Evolutionary conservation across 2,888 invertebrate genomes (phyloP).

Genomic region (Caenorhabditis drosophilae): DNA sequence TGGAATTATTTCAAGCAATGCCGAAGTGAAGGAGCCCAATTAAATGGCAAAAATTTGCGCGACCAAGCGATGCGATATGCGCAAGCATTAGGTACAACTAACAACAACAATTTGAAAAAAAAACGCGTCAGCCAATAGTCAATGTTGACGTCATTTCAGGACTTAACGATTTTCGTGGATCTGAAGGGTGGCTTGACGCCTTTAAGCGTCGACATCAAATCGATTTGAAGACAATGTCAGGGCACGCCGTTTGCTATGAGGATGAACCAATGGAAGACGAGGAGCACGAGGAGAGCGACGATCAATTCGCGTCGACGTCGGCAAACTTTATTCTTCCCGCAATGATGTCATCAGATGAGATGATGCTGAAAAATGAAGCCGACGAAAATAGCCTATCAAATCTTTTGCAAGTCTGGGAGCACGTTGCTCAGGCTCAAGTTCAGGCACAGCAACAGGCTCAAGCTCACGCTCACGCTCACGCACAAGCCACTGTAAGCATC

Average conservation of each 20-base stretch:
- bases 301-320: conserved; percentile 1
- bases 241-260: conserved; percentile 45
- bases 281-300: conserved; percentile 9
- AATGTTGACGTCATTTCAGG: conserved; percentile 8
- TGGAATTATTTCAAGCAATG: conserved; percentile 54
- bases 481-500: too few species aligned
- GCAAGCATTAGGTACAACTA: conserved; percentile 37
- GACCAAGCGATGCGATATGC: conserved; percentile 51
- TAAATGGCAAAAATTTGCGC: conserved; percentile 48
- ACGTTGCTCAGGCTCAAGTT: too few species aligned
- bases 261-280: conserved; percentile 30
- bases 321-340: too few species aligned
- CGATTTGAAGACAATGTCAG: conserved; percentile 50
- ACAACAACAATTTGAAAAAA: neutral
- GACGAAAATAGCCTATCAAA: too few species aligned
- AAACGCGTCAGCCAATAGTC: neutral
- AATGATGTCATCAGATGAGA: too few species aligned
- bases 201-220: conserved; percentile 56
- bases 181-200: conserved; percentile 57
- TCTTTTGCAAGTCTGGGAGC: too few species aligned
- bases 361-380: too few species aligned
- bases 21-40: conserved; percentile 18
- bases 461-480: too few species aligned
- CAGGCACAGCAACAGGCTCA: too few species aligned
- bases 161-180: conserved; percentile 47